phyloP scores from a whole-genome alignment of 2,797 vertebrate genomes.

The Enteromius treurensis region DNA sequence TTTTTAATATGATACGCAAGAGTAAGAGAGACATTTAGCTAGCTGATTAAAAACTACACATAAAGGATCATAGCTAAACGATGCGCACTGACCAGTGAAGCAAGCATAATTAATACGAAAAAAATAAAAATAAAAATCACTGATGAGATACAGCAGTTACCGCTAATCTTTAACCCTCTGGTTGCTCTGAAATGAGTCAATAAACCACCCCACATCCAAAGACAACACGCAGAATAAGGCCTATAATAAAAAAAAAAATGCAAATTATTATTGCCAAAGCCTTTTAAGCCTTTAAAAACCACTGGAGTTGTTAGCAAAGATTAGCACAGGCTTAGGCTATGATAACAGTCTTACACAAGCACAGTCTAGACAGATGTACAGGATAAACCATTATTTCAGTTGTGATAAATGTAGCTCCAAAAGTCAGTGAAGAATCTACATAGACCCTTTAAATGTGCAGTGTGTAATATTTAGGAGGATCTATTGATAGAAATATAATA shows the following conservation, averaged over 20 bases:
- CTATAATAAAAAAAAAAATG: constrained; percentile 10
- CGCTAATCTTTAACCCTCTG: neutral
- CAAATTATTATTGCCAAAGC: constrained; percentile 38
- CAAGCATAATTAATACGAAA: neutral
- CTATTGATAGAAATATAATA: no score
- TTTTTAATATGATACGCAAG: constrained; percentile 15
- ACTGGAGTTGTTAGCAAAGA: constrained; percentile 18
- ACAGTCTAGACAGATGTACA: constrained; percentile 21
- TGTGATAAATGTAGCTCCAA: neutral
- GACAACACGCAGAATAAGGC: constrained; percentile 27
- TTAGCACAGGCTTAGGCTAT: constrained; percentile 28
- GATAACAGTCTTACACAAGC: constrained; percentile 4
- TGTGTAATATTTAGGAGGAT: no score
- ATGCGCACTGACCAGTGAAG: neutral
- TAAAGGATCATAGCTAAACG: constrained; percentile 12
- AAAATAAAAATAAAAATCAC: constrained; percentile 26
- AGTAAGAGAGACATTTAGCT: constrained; percentile 24
- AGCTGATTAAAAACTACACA: constrained; percentile 9
- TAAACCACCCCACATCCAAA: constrained; percentile 14
- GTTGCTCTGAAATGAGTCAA: neutral
- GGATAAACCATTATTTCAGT: constrained; percentile 5
- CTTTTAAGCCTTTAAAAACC: constrained; percentile 50
- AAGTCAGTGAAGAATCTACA: neutral
- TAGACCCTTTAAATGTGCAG: neutral
- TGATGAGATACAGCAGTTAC: neutral